Evolutionary conservation across 2,113 vertebrate species (phyloP).

Genomic region (Motacilla alba): DNA sequence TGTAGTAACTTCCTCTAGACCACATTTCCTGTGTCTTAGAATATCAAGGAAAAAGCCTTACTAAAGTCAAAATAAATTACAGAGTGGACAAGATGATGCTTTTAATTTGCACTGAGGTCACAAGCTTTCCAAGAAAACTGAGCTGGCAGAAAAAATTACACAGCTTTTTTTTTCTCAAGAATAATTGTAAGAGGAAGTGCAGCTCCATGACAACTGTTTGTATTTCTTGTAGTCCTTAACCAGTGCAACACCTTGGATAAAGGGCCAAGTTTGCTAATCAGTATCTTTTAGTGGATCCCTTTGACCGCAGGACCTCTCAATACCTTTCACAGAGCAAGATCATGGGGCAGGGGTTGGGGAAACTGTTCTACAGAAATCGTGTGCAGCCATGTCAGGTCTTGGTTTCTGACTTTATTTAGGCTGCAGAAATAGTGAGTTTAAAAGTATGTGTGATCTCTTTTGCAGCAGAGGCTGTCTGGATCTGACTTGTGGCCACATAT

Average conservation of each 20-base stretch:
- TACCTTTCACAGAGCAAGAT: not conserved
- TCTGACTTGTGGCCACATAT: not conserved
- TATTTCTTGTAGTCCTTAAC: not conserved
- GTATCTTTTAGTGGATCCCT: not conserved
- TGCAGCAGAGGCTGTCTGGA: not conserved
- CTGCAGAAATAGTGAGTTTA: not conserved
- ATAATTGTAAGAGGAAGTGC: slow-evolving; percentile 13
- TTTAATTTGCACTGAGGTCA: slow-evolving; percentile 6
- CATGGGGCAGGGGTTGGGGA: rapidly evolving
- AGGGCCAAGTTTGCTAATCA: not conserved
- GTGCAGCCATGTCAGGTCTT: not conserved
- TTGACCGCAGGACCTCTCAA: not conserved
- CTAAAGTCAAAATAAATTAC: slow-evolving; percentile 50
- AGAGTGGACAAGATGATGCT: slow-evolving; percentile 15
- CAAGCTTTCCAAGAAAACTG: slow-evolving; percentile 47
- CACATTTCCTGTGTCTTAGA: slow-evolving; percentile 25
- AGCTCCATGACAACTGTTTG: slow-evolving; percentile 36
- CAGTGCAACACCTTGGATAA: not conserved
- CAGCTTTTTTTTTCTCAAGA: not conserved
- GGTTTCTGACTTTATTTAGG: not conserved
- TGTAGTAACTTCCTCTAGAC: slow-evolving; percentile 36
- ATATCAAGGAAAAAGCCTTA: slow-evolving; percentile 47
- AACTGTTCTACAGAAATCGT: not conserved
- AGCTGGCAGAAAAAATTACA: not conserved
- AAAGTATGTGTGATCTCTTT: not conserved